Percentiles rank a stretch among this genome's conserved stretches.
phyloP scores from a whole-genome alignment of 2,113 vertebrate genomes.

The Odontesthes bonariensis region DNA sequence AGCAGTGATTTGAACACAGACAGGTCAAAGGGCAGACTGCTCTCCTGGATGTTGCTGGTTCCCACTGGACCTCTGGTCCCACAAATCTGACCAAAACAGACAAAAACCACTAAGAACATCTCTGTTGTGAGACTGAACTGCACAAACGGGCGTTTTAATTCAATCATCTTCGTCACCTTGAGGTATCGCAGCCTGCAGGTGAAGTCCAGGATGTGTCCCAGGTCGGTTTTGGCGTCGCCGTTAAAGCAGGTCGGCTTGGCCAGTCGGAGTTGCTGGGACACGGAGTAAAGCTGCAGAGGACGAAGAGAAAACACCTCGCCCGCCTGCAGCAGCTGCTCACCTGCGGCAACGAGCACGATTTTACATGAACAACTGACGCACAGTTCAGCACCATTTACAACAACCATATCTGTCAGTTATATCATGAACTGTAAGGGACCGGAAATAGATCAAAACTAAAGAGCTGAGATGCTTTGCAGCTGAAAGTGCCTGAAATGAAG shows the following conservation, averaged over 20 bases:
- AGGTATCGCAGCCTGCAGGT: slow-evolving; percentile 96
- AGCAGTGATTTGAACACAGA: slow-evolving; percentile 95
- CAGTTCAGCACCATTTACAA: too few species aligned
- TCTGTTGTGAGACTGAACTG: neutral
- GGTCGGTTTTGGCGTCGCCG: slow-evolving; percentile 94
- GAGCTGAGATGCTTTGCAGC: too few species aligned
- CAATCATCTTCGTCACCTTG: slow-evolving; percentile 79
- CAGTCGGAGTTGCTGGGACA: slow-evolving; percentile 91
- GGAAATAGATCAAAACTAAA: too few species aligned
- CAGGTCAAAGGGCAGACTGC: slow-evolving; percentile 90
- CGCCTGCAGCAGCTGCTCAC: slow-evolving; percentile 91
- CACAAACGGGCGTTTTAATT: neutral
- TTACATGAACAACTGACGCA: neutral
- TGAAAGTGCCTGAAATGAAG: too few species aligned
- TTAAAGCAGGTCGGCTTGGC: slow-evolving; percentile 93
- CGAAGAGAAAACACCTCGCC: slow-evolving; percentile 92
- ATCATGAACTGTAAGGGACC: too few species aligned
- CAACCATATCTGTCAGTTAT: too few species aligned
- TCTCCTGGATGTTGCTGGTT: slow-evolving; percentile 95
- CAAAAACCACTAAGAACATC: slow-evolving; percentile 5
- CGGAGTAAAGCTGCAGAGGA: slow-evolving; percentile 92
- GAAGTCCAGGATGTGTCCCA: slow-evolving; percentile 98
- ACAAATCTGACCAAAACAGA: slow-evolving; percentile 82
- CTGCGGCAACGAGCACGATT: slow-evolving; percentile 71
- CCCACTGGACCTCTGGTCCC: slow-evolving; percentile 90